Evolutionary conservation across 2,113 vertebrate species (phyloP).

Genomic region (Daboia siamensis): DNA sequence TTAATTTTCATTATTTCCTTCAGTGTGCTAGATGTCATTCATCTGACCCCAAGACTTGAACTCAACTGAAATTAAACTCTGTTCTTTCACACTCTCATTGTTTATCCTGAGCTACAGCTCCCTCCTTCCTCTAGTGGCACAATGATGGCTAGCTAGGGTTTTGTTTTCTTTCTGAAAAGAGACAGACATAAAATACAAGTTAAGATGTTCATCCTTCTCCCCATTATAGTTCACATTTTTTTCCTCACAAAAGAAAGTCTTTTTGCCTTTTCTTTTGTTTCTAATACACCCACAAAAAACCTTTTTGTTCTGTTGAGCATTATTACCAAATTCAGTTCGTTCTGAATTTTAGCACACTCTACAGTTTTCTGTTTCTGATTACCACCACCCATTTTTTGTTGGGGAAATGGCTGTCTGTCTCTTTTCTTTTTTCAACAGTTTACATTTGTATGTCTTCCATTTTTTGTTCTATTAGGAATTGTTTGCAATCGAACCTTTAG

Average conservation of each 20-base stretch:
- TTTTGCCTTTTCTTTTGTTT: not conserved
- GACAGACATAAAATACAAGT: not conserved
- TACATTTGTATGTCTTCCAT: not conserved
- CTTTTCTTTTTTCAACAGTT: not conserved
- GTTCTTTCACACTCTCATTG: not conserved
- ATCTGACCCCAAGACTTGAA: not conserved
- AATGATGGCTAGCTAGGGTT: not conserved
- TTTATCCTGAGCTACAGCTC: not conserved
- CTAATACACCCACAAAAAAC: not conserved
- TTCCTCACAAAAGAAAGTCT: not conserved
- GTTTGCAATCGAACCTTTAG: not conserved
- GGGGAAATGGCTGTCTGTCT: not conserved
- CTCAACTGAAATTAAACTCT: not conserved
- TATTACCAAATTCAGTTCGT: not conserved
- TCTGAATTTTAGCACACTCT: not conserved
- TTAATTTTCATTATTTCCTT: not conserved
- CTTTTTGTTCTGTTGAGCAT: not conserved
- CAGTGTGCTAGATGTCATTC: not conserved
- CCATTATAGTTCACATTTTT: not conserved
- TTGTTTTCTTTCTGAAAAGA: not conserved
- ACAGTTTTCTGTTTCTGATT: not conserved
- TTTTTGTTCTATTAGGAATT: not conserved
- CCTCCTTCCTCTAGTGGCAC: not conserved
- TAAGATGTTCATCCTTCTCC: not conserved
- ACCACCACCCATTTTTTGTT: not conserved